phyloP scores from a whole-genome alignment of 2,113 vertebrate species.

The Neomonachus schauinslandi region DNA sequence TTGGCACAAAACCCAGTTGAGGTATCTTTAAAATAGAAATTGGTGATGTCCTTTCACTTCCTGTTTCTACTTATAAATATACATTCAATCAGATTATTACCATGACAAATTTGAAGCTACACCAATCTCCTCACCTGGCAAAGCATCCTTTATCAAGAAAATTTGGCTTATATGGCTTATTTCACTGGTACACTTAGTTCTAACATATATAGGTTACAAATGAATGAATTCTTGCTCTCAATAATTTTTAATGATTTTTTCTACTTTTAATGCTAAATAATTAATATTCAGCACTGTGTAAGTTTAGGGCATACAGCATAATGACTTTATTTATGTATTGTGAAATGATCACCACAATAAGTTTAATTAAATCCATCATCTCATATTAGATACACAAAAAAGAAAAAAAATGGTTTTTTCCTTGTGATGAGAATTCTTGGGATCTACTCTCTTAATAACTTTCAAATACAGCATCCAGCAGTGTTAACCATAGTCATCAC shows the following conservation, averaged over 20 bases:
- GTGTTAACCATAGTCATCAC: neutral
- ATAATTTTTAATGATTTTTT: neutral
- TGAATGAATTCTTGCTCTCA: neutral
- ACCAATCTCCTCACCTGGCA: neutral
- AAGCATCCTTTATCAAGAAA: neutral
- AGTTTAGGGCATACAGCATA: neutral
- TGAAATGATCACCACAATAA: neutral
- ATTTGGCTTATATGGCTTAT: neutral
- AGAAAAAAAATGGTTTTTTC: neutral
- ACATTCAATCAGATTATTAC: neutral
- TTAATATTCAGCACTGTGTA: neutral
- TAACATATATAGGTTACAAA: neutral
- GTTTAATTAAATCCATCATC: neutral
- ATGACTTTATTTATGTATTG: neutral
- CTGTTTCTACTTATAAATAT: neutral
- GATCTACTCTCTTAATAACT: neutral
- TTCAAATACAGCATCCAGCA: neutral
- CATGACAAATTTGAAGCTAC: neutral
- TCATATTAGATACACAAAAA: neutral
- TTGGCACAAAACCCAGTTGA: neutral
- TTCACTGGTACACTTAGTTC: neutral
- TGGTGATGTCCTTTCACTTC: neutral
- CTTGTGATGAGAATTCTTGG: neutral
- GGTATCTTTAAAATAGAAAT: slow-evolving; percentile 15
- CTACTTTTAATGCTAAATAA: neutral